phyloP scores from a whole-genome alignment of 2,888 invertebrate genomes.

The Idaea biselata region DNA sequence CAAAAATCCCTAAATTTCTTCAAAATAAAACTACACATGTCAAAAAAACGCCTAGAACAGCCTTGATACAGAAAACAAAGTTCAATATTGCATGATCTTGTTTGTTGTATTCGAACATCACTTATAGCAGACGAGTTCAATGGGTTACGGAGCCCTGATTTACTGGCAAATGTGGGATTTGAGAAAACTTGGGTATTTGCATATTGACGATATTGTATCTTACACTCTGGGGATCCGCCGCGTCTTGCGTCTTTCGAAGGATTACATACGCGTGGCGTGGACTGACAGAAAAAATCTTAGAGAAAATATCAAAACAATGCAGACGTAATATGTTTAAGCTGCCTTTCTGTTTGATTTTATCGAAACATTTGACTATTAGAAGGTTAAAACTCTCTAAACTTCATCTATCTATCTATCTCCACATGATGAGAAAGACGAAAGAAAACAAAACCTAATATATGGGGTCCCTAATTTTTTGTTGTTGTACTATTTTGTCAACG shows the following conservation, averaged over 20 bases:
- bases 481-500: no score
- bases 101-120: constrained; percentile 15
- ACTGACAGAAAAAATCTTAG: neutral
- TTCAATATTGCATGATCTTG: constrained; percentile 4
- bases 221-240: constrained; percentile 21
- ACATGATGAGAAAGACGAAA: no score
- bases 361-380: no score
- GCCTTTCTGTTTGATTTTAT: no score
- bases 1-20: no score
- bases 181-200: constrained; percentile 30
- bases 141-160: constrained; percentile 37
- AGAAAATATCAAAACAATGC: neutral
- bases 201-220: constrained; percentile 32
- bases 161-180: constrained; percentile 33
- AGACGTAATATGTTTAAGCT: no score
- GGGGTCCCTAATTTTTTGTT: no score
- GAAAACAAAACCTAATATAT: no score
- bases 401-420: no score
- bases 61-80: neutral
- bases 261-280: neutral
- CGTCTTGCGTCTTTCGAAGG: neutral
- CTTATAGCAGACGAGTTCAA: constrained; percentile 24
- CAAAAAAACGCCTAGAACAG: neutral
- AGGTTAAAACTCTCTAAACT: no score
- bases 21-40: no score